Percentiles rank a stretch among this genome's conserved stretches.
These are phyloP conservation scores for Telmatherina bonti DNA, from an alignment of 2,797 vertebrate species.

Conservation along the genomic window DNA sequence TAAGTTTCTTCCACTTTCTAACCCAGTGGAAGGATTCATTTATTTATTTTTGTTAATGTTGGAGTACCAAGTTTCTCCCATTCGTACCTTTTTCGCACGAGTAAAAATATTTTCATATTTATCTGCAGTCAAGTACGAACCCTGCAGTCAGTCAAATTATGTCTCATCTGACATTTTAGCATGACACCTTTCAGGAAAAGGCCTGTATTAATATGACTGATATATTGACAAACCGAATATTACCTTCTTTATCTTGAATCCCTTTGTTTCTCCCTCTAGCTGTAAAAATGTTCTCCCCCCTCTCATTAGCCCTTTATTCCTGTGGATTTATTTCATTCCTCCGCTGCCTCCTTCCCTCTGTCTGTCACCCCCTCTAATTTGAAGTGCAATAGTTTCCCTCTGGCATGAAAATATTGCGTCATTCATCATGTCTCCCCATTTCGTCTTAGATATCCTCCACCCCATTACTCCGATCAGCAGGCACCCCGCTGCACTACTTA, in stretches of 20 bases:
- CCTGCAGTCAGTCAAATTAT: slow-evolving; percentile 20
- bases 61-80: background rate
- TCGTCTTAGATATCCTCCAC: slow-evolving; percentile 70
- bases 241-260: background rate
- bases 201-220: slow-evolving; percentile 17
- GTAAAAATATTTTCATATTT: background rate
- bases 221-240: slow-evolving; percentile 50
- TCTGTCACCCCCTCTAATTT: slow-evolving; percentile 75
- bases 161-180: slow-evolving; percentile 5
- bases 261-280: slow-evolving; percentile 34
- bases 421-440: slow-evolving; percentile 83
- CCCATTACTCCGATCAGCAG: slow-evolving; percentile 34
- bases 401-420: slow-evolving; percentile 85
- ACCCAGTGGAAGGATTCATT: background rate
- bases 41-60: background rate
- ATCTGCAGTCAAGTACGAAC: background rate
- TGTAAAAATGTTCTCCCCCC: slow-evolving; percentile 32
- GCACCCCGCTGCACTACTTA: slow-evolving; percentile 57
- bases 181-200: slow-evolving; percentile 9
- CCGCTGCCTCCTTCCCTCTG: slow-evolving; percentile 64
- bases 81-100: background rate
- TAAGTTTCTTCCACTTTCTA: background rate
- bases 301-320: slow-evolving; percentile 69
- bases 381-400: slow-evolving; percentile 85
- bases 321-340: slow-evolving; percentile 67